These are phyloP conservation scores for Halictus quadricinctus DNA, from an alignment of 2,888 invertebrate species.

Conservation along the genomic window DNA sequence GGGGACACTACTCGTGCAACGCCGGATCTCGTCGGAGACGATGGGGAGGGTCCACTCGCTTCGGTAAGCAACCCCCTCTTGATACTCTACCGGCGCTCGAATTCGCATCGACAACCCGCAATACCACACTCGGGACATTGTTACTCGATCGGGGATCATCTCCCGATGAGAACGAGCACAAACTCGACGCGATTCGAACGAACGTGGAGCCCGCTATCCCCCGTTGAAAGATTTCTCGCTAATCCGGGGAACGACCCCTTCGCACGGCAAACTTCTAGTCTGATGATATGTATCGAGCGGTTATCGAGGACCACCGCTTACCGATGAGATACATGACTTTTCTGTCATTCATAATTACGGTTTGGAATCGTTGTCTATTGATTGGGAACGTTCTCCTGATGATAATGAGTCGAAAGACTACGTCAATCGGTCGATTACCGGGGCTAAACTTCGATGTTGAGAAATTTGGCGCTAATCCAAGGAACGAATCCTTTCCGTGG, in stretches of 20 bases:
- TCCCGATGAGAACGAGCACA: background rate
- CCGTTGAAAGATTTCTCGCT: background rate
- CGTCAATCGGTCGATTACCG: background rate
- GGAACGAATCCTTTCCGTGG: background rate
- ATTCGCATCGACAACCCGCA: background rate
- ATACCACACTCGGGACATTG: too few relatives aligned
- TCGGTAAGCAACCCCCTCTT: slow-evolving; percentile 67
- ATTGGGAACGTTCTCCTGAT: background rate
- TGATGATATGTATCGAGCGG: background rate
- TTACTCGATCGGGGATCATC: background rate
- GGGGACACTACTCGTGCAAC: background rate
- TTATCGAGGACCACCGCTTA: background rate
- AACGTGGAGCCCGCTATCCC: background rate
- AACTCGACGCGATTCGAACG: background rate
- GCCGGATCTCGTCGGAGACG: slow-evolving; percentile 3
- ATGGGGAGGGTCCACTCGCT: slow-evolving; percentile 73
- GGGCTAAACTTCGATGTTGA: background rate
- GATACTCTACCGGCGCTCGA: background rate
- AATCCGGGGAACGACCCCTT: background rate
- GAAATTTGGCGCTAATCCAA: background rate
- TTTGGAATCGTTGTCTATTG: background rate
- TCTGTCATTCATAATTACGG: background rate
- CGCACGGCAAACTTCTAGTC: background rate
- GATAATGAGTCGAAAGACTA: background rate
- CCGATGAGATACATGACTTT: too few relatives aligned